Evolutionary conservation across 2,113 vertebrate genomes (phyloP), one percentile per base, ranked within the genome.

Genomic region (Heterotilapia buettikoferi): DNA sequence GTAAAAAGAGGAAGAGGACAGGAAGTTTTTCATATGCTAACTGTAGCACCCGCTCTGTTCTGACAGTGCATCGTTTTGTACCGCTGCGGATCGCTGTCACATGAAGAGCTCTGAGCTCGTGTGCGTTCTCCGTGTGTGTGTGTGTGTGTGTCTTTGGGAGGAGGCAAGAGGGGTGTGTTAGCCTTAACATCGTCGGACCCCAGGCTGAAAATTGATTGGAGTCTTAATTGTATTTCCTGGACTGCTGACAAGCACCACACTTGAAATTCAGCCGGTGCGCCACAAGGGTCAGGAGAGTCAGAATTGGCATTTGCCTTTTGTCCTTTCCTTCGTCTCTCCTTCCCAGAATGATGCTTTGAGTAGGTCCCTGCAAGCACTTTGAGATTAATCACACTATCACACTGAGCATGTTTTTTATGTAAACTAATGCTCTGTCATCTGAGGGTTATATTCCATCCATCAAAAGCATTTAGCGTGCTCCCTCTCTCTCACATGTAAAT

Each of bases 181-280:
- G 13, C 57, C n/a, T 45, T 16, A 82, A 88, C 82, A 84, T 82
- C 47, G 47, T 88, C 89, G 79, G 83, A 88, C 87, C 90, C 66
- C 50, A 26, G 91, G 89, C 91, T 85, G 84, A 76, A 91, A 88
- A 94, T 93, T 94, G 93, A 96, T 95, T 91, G 90, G 91, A 82
- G 45, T 71, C 63, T 87, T 94, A 94, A 95, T 94, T 94, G 91
- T 89, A 84, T 92, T 94, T 95, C 90, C 92, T 86, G 84, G 86
- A 81, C 86, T 82, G 86, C 88, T 92, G 92, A 89, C 59, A 71
- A 84, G 80, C 10, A 31, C 24, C 10, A 26, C 45, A 52, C 45
- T 96, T 94, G 61, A 94, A 88, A 95, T 96, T 91, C 94, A 93
- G 93, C 71, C 3, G 9, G 56, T 18, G 85, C 38, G 1, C 68